phyloP scores from a whole-genome alignment of 2,797 vertebrate genomes.

The Rhynchotus rufescens region DNA sequence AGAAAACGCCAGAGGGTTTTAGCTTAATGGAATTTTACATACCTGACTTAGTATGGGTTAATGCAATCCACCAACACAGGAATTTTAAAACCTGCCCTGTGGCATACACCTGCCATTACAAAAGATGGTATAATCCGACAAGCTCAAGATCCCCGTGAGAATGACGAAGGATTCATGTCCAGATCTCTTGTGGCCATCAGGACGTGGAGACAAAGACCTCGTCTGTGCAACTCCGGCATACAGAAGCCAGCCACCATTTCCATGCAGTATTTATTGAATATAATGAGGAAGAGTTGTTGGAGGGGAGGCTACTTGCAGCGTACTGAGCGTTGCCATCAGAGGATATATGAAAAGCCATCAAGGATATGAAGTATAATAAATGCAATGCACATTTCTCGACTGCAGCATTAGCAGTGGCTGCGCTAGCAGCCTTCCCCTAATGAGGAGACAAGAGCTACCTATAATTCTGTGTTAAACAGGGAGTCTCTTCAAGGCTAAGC shows the following conservation, averaged over 20 bases:
- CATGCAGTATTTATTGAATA: not conserved
- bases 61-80: constrained; percentile 65
- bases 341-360: not conserved
- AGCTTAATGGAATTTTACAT: constrained; percentile 74
- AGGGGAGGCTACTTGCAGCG: not conserved
- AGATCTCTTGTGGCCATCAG: constrained; percentile 15
- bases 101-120: constrained; percentile 71
- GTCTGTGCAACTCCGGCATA: not conserved
- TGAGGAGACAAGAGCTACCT: constrained; percentile 4
- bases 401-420: not conserved
- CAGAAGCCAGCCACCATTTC: constrained; percentile 30
- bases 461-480: constrained; percentile 14
- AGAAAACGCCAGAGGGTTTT: constrained; percentile 72
- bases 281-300: not conserved
- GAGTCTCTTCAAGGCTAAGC: constrained; percentile 15
- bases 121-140: constrained; percentile 67
- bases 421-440: not conserved
- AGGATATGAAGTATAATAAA: not conserved
- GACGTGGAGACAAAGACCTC: not conserved
- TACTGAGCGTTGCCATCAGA: not conserved
- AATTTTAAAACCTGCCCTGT: constrained; percentile 74
- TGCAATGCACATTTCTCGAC: not conserved
- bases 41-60: constrained; percentile 77
- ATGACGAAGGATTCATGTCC: not conserved
- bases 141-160: constrained; percentile 42